phyloP scores from a whole-genome alignment of 92 coral and sea anemone genomes.

The Bergia puertoricense region DNA sequence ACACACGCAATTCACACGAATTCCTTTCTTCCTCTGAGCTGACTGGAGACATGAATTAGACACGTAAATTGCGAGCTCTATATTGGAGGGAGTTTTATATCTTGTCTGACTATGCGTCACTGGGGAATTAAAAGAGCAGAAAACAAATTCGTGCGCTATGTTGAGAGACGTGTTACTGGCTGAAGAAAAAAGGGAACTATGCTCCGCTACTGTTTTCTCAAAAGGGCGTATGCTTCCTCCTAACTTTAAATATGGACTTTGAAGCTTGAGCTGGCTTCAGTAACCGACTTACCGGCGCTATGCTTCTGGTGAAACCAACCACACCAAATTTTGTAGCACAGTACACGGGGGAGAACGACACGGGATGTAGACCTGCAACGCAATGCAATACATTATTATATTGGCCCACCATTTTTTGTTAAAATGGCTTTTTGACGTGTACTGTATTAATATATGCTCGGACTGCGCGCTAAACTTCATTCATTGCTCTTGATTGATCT shows the following conservation, averaged over 20 bases:
- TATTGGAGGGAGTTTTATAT: background rate
- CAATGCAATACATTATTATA: background rate
- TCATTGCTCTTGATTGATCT: too few species aligned
- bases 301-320: slow-evolving; percentile 91
- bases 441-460: too few species aligned
- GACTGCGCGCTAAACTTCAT: too few species aligned
- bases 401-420: too few species aligned
- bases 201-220: too few species aligned
- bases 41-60: slow-evolving; percentile 42
- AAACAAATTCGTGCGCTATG: background rate
- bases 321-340: slow-evolving; percentile 94
- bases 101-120: too few species aligned
- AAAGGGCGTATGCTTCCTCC: too few species aligned
- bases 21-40: slow-evolving; percentile 75
- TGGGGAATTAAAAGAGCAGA: too few species aligned
- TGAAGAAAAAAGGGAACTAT: too few species aligned
- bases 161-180: too few species aligned
- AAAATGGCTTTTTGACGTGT: too few species aligned
- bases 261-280: background rate
- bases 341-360: slow-evolving; percentile 87
- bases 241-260: too few species aligned
- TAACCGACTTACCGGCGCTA: slow-evolving; percentile 63
- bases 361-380: slow-evolving; percentile 78
- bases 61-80: background rate
- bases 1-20: slow-evolving; percentile 89